Percentiles rank a stretch among this genome's conserved stretches.
These are phyloP conservation scores for Saturnia pavonia DNA, from an alignment of 2,888 invertebrate species.

Conservation along the genomic window DNA sequence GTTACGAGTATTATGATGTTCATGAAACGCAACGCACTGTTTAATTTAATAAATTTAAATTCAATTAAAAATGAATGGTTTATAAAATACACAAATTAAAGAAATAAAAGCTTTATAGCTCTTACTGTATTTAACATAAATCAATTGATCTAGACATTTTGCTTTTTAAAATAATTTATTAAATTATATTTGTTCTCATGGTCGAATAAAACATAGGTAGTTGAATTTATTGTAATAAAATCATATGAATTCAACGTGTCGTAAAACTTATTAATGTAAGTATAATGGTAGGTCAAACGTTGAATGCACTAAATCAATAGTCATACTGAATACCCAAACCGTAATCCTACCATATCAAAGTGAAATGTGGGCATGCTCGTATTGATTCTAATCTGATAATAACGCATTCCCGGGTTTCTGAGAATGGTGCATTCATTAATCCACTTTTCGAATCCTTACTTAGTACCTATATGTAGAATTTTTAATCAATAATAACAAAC, in stretches of 20 bases:
- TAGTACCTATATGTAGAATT: neutral
- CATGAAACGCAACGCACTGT: neutral
- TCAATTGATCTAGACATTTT: too few relatives aligned
- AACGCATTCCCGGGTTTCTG: neutral
- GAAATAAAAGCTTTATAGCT: too few relatives aligned
- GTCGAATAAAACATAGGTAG: too few relatives aligned
- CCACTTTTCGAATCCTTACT: neutral
- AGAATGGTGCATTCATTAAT: neutral
- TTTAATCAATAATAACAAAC: neutral
- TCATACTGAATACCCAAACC: neutral
- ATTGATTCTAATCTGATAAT: conserved; percentile 1
- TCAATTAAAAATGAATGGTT: too few relatives aligned
- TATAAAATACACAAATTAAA: too few relatives aligned
- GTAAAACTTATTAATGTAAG: too few relatives aligned
- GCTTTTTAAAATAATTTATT: too few relatives aligned
- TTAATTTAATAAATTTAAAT: neutral
- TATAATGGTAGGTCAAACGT: neutral
- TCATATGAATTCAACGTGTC: too few relatives aligned
- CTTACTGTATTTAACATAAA: neutral
- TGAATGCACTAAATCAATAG: neutral
- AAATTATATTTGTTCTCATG: too few relatives aligned
- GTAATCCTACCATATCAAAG: neutral
- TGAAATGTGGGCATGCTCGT: neutral
- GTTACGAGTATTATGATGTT: conserved; percentile 7
- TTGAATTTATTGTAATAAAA: too few relatives aligned